Evolutionary conservation across 2,113 vertebrate genomes (phyloP), one percentile per base, ranked within the genome.

Genomic region (Puffinus mauretanicus): DNA sequence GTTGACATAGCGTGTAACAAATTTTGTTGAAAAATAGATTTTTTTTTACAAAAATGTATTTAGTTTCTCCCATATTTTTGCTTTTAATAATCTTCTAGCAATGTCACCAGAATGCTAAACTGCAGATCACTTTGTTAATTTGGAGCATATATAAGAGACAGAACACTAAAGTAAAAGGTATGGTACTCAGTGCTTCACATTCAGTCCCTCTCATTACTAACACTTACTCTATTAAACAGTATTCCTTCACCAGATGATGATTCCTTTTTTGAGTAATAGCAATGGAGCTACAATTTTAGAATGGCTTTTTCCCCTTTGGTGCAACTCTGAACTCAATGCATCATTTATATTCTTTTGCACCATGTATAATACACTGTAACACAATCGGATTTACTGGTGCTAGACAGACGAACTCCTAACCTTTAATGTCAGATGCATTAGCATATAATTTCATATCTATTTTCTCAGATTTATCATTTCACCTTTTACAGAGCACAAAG

Each of bases 401-500:
- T 93, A 96, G 94, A 93, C 93, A 96, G 95, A 88, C 2, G 32
- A 96, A 96, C 94, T 93, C 65, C 81, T 96, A 96, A 96, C 97
- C 97, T 97, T 96, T 96, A 96, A 97, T 96, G 97, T 96, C 97
- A 96, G 88, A 44, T 84, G 76, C 85, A 96, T 97, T 97, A 97
- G 95, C 96, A 97, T 96, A 96, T 93, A 94, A 97, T 97, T 97
- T 97, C 92, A 86, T 95, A 94, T 96, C 94, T 97, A 93, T 96
- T 97, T 97, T 96, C 96, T 96, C 85, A 95, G 95, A 97, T 97
- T 97, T 97, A 97, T 96, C 93, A 97, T 97, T 95, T 96, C 96
- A 97, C 96, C 95, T 97, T 96, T 96, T 84, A 83, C 82, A 96
- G 90, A 82, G 94, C 91, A 94, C 90, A 97, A 96, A 97, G 95